phyloP scores from a whole-genome alignment of 2,888 invertebrate genomes.

The Synergus itoensis region DNA sequence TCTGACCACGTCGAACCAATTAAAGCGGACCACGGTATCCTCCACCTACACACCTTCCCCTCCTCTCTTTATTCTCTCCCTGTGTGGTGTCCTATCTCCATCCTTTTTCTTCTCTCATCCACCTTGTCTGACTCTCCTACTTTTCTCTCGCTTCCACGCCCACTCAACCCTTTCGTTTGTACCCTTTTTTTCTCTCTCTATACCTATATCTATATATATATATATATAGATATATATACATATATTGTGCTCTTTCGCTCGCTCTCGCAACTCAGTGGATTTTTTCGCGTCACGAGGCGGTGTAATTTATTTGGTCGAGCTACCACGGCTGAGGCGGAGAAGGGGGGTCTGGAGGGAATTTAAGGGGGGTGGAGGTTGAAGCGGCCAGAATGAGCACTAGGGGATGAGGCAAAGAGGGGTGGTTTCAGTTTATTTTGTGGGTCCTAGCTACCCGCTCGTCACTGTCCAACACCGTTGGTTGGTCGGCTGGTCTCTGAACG shows the following conservation, averaged over 20 bases:
- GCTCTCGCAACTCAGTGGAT: slow-evolving; percentile 67
- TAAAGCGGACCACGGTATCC: slow-evolving; percentile 74
- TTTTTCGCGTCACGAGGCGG: slow-evolving; percentile 77
- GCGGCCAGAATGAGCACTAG: slow-evolving; percentile 60
- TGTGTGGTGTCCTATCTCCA: slow-evolving; percentile 46
- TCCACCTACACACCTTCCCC: slow-evolving; percentile 58
- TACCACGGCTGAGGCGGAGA: slow-evolving; percentile 63
- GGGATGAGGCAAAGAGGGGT: slow-evolving; percentile 52
- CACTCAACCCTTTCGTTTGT: slow-evolving; percentile 50
- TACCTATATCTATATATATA: slow-evolving; percentile 15
- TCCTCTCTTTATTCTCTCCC: slow-evolving; percentile 67
- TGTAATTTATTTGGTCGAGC: slow-evolving; percentile 76
- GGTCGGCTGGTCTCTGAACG: slow-evolving; percentile 53
- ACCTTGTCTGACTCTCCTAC: slow-evolving; percentile 61
- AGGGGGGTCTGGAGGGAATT: slow-evolving; percentile 48
- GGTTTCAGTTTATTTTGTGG: slow-evolving; percentile 76
- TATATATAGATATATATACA: too few species aligned
- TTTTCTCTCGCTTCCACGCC: slow-evolving; percentile 53
- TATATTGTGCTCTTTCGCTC: slow-evolving; percentile 56
- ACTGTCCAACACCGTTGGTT: slow-evolving; percentile 69
- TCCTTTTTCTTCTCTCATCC: slow-evolving; percentile 60
- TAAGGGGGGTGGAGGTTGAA: slow-evolving; percentile 46
- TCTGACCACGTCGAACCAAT: slow-evolving; percentile 77
- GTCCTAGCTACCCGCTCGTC: slow-evolving; percentile 72
- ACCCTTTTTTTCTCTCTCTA: slow-evolving; percentile 51